Conservation (phyloP, 2,888 invertebrate species). For the Tenthredo amoena region DNA sequence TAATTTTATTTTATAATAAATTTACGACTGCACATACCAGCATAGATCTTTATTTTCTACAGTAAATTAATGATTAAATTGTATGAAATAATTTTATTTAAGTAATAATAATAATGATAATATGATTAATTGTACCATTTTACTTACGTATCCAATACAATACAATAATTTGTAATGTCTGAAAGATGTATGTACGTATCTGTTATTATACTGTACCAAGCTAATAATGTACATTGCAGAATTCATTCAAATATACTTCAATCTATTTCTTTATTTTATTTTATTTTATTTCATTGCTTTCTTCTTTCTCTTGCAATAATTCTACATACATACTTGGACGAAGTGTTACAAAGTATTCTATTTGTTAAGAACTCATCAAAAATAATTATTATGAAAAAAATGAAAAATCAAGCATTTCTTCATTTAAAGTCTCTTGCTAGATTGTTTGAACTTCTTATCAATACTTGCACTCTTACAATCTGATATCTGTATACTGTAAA, state of each 20-base stretch:
- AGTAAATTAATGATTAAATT: constrained; percentile 30
- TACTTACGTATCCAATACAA: constrained; percentile 1
- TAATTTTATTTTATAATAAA: constrained; percentile 44
- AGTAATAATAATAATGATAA: background rate
- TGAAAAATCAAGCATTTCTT: constrained; percentile 42
- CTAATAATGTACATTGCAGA: constrained; percentile 38
- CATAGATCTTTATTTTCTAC: constrained; percentile 61
- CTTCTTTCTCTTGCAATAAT: constrained; percentile 62
- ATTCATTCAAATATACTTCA: constrained; percentile 41
- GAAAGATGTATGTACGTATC: constrained; percentile 18
- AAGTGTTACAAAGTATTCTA: constrained; percentile 75
- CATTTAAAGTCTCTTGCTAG: background rate
- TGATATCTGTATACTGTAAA: background rate
- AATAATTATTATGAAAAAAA: constrained; percentile 67
- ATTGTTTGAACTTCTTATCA: background rate
- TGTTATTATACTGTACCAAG: background rate
- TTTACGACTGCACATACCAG: constrained; percentile 52
- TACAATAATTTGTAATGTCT: constrained; percentile 27
- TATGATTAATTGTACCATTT: constrained; percentile 26
- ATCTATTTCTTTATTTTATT: constrained; percentile 38
- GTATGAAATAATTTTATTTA: constrained; percentile 21
- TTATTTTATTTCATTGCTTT: constrained; percentile 26
- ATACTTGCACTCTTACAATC: background rate
- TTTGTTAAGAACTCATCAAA: constrained; percentile 73
- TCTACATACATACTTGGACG: constrained; percentile 67